Conservation (phyloP, 2,888 invertebrate species). For the Danaus chrysippus region DNA sequence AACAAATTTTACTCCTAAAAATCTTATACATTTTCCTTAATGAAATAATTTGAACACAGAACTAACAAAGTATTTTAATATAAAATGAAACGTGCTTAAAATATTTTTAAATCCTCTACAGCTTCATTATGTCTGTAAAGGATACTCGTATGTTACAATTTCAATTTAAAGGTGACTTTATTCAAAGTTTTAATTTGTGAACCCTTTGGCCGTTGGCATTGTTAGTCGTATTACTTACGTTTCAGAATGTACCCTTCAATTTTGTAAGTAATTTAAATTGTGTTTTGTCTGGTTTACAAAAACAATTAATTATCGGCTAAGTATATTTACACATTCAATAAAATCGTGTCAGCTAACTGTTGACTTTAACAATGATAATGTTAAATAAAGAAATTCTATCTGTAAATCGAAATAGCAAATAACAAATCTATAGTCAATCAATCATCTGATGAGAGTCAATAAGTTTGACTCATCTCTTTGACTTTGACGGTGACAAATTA, state of each 20-base stretch:
- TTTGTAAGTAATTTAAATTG: neutral
- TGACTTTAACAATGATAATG: neutral
- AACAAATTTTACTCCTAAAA: too few relatives aligned
- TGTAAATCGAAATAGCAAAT: constrained; percentile 14
- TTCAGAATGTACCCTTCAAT: neutral
- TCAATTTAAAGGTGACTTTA: constrained; percentile 32
- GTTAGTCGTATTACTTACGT: constrained; percentile 5
- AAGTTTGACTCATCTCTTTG: constrained; percentile 19
- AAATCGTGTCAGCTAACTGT: neutral
- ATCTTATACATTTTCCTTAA: too few relatives aligned
- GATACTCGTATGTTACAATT: constrained; percentile 30
- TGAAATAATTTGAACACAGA: neutral
- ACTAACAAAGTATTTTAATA: neutral
- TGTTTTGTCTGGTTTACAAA: neutral
- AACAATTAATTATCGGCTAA: neutral
- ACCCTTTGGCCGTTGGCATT: constrained; percentile 23
- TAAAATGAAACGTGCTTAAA: constrained; percentile 9
- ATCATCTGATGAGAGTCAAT: constrained; percentile 26
- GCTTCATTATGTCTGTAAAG: constrained; percentile 19
- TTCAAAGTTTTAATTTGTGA: constrained; percentile 30
- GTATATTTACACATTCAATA: neutral
- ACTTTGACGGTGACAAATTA: constrained; percentile 32
- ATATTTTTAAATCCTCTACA: constrained; percentile 24
- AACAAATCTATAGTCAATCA: constrained; percentile 18
- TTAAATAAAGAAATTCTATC: neutral